Evolutionary conservation across 2,797 vertebrate species (phyloP).

Genomic region (Cephalopachus bancanus): DNA sequence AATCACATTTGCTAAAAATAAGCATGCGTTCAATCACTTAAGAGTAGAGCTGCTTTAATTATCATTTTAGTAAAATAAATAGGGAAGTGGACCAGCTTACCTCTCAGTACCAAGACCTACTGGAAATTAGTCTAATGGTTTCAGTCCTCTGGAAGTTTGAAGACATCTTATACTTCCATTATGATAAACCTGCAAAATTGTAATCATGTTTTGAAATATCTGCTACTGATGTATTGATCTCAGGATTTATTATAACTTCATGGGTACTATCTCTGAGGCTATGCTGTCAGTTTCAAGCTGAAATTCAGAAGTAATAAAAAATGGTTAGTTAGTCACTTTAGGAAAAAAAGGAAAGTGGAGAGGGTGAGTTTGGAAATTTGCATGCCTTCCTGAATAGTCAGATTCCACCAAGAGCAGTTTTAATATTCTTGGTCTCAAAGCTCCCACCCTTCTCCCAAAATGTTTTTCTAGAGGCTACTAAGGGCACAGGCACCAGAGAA

Average conservation of each 20-base stretch:
- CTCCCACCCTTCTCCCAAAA: neutral
- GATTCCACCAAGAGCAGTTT: neutral
- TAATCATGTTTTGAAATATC: conserved; percentile 17
- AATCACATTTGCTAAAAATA: conserved; percentile 46
- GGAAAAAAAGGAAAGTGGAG: neutral
- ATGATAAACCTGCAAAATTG: conserved; percentile 46
- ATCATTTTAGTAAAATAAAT: conserved; percentile 63
- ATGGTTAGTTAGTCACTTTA: neutral
- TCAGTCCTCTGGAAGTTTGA: neutral
- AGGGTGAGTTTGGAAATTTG: neutral
- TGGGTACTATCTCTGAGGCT: neutral
- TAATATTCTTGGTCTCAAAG: neutral
- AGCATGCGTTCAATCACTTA: conserved; percentile 68
- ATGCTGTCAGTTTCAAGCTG: neutral
- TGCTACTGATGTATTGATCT: neutral
- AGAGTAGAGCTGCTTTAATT: conserved; percentile 64
- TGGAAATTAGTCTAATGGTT: conserved; percentile 44
- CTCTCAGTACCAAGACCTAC: neutral
- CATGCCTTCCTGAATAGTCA: neutral
- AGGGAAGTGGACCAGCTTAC: conserved; percentile 50
- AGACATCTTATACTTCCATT: neutral
- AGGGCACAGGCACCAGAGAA: neutral
- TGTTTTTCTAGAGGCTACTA: neutral
- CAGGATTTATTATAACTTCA: neutral
- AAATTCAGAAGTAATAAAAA: neutral